A percentile compares a stretch with the other conserved stretches of the same genome.
Evolutionary conservation across 2,113 vertebrate species (phyloP).

Genomic region (Oncorhynchus kisutch): DNA sequence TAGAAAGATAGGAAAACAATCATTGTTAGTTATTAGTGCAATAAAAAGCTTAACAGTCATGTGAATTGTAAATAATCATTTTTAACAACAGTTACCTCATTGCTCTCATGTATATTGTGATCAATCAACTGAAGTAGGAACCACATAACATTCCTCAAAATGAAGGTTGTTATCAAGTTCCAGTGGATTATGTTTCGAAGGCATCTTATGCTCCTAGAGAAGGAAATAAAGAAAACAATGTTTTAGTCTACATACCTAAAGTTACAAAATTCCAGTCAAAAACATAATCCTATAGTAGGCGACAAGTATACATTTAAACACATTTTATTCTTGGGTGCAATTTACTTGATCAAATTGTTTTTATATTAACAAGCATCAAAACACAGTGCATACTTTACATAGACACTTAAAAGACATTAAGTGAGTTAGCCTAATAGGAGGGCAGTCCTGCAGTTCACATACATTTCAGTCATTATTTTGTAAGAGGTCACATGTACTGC

Average conservation of each 20-base stretch:
- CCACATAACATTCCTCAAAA: conserved; percentile 93
- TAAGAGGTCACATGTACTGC: conserved; percentile 35
- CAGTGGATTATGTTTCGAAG: conserved; percentile 97
- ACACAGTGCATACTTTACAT: not conserved
- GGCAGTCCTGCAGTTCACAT: conserved; percentile 19
- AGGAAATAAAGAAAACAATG: no score
- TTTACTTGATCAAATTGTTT: no score
- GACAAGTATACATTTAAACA: no score
- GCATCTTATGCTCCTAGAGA: conserved; percentile 89
- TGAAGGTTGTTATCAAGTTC: conserved; percentile 97
- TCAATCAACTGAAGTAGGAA: conserved; percentile 95
- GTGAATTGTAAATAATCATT: not conserved
- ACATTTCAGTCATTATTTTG: conserved; percentile 48
- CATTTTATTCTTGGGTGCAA: no score
- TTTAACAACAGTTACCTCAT: conserved; percentile 79
- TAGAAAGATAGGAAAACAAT: conserved; percentile 19
- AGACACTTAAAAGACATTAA: conserved; percentile 29
- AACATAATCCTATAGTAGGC: no score
- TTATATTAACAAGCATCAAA: not conserved
- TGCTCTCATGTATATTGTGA: conserved; percentile 92
- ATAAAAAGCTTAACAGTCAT: not conserved
- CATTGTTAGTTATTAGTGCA: not conserved
- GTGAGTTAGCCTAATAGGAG: conserved; percentile 31
- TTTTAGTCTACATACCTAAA: no score
- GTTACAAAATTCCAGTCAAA: no score